Conservation (phyloP, 2,888 invertebrate species). For the Netelia virgata region DNA sequence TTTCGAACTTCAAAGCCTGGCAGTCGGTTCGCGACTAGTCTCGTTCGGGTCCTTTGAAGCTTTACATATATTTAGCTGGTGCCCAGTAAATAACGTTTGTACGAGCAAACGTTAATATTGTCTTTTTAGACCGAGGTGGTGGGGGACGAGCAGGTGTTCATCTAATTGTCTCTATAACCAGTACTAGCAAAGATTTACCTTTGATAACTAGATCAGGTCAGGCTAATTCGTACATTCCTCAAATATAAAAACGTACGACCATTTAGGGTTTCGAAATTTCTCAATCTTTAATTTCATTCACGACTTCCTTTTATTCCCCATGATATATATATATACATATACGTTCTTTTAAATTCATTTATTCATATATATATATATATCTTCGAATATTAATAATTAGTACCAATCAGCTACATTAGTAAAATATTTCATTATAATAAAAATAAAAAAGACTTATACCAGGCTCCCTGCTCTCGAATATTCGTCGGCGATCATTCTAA, state of each 20-base stretch:
- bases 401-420: constrained; percentile 68
- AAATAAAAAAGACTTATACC: constrained; percentile 67
- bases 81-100: constrained; percentile 53
- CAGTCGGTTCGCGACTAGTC: constrained; percentile 65
- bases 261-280: neutral
- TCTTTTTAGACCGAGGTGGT: constrained; percentile 2
- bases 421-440: constrained; percentile 70
- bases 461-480: constrained; percentile 52
- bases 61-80: constrained; percentile 63
- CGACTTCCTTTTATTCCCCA: constrained; percentile 41
- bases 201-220: neutral
- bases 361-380: constrained; percentile 42
- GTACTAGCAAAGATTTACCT: neutral
- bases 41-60: constrained; percentile 51
- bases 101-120: neutral
- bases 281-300: constrained; percentile 4
- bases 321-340: constrained; percentile 48
- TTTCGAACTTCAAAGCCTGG: constrained; percentile 54
- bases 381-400: constrained; percentile 59
- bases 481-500: constrained; percentile 52
- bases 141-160: constrained; percentile 2
- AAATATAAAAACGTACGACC: neutral
- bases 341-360: constrained; percentile 37
- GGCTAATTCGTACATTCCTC: constrained; percentile 18
- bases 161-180: neutral